Percentiles rank a stretch among this genome's conserved stretches.
phyloP scores from a whole-genome alignment of 2,797 vertebrate species.

The Falco naumanni region DNA sequence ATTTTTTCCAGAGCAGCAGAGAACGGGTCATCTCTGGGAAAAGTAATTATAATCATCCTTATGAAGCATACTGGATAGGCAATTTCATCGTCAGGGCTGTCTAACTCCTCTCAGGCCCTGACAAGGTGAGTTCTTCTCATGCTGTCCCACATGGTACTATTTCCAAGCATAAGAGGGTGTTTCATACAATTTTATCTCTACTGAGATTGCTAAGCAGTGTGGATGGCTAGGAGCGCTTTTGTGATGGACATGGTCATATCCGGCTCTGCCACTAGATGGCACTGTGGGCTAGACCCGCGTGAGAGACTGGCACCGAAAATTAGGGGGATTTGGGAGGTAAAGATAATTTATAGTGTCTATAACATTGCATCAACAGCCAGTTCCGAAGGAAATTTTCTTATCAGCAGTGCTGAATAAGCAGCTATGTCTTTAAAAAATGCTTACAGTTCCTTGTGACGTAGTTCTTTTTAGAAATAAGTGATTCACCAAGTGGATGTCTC shows the following conservation, averaged over 20 bases:
- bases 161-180: neutral
- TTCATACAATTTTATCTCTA: neutral
- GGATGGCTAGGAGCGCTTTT: neutral
- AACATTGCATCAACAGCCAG: too few relatives aligned
- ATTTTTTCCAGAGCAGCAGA: neutral
- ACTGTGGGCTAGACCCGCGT: constrained; percentile 27
- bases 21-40: neutral
- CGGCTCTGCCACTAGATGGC: constrained; percentile 47
- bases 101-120: neutral
- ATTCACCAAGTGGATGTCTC: too few relatives aligned
- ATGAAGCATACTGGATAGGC: neutral
- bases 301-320: neutral
- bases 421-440: too few relatives aligned
- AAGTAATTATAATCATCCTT: neutral
- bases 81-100: neutral
- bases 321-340: neutral
- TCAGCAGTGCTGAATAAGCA: too few relatives aligned
- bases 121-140: neutral
- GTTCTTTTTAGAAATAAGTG: too few relatives aligned
- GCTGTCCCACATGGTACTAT: neutral
- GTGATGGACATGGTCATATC: neutral
- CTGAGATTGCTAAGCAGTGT: neutral
- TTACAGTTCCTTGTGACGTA: too few relatives aligned
- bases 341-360: constrained; percentile 8
- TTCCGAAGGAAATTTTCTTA: too few relatives aligned